phyloP scores from a whole-genome alignment of 2,113 vertebrate species.

The Pangasianodon gigas region DNA sequence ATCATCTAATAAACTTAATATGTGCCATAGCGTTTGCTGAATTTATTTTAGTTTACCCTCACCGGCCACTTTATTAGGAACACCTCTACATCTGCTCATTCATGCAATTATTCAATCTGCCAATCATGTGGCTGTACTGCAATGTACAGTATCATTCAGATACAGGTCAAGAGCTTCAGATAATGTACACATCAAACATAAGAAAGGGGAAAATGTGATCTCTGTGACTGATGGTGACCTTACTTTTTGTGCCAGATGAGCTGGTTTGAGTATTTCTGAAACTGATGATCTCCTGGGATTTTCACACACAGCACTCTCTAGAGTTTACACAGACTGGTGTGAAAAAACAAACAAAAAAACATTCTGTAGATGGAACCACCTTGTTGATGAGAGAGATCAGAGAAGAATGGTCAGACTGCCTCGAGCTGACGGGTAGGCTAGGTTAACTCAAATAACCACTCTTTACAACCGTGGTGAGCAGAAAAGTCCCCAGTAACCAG shows the following conservation, averaged over 20 bases:
- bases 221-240: background rate
- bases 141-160: background rate
- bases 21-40: background rate
- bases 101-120: no score
- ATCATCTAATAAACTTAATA: background rate
- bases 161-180: background rate
- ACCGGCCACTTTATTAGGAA: background rate
- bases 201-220: background rate
- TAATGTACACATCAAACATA: background rate
- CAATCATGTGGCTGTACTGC: background rate
- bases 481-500: background rate
- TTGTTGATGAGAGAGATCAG: background rate
- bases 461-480: background rate
- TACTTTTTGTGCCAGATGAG: background rate
- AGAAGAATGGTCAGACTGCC: background rate
- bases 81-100: background rate
- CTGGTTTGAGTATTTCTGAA: background rate
- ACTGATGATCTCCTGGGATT: background rate
- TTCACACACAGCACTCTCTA: background rate
- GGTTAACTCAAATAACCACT: background rate
- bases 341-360: background rate
- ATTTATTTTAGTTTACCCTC: background rate
- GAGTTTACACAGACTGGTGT: background rate
- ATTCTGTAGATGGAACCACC: background rate
- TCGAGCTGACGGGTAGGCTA: background rate